Evolutionary conservation across 1,140 invertebrate species (phyloP), one percentile per base, ranked within the genome.

Genomic region (Laodelphax striatellus): DNA sequence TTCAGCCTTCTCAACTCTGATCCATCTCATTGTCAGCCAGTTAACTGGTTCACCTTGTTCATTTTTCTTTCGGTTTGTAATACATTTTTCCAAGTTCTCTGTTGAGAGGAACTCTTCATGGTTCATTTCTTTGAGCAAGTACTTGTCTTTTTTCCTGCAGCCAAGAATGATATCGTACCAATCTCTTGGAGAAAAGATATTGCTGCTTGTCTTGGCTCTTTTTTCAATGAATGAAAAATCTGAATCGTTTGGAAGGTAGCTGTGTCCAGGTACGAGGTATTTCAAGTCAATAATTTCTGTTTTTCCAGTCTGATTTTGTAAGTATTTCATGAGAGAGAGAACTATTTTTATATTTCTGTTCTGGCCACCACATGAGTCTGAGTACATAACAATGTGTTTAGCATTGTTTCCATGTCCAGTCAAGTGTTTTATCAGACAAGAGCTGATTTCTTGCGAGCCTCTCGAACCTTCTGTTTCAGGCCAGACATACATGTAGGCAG

Each of bases 211-310:
- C 53, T 58, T 57, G 17, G 60, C 60, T 43, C 57, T 58, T 59
- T 58, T 57, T 44, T 62, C 61, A 38, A 62, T 59, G 54, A 62
- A 52, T 22, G 57, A 58, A 62, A 63, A 57, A 61, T 61, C 58
- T 52, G 59, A 59, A 42, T 61, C 62, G 54, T 63, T 63, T 34
- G 58, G 58, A 24, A 63, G 55, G 50, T 63, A 63, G 43, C 62
- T 63, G 58, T 63, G 58, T 38, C 62, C 57, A 46, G 43, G 56
- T 55, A 63, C 58, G 38, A 63, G 50, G 55, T 54, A 63, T 59
- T 63, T 63, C 52, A 65, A 57, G 53, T 63, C 59, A 63, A 59
- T 63, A 56, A 60, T 57, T 42, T 65, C 50, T 43, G 62, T 56
- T 63, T 54, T 61, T 58, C 62, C 57, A 57, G 63, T 60, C 21